A percentile compares a stretch with the other conserved stretches of the same genome.
phyloP scores from a whole-genome alignment of 92 coral and sea anemone genomes.

The Muricea muricata region DNA sequence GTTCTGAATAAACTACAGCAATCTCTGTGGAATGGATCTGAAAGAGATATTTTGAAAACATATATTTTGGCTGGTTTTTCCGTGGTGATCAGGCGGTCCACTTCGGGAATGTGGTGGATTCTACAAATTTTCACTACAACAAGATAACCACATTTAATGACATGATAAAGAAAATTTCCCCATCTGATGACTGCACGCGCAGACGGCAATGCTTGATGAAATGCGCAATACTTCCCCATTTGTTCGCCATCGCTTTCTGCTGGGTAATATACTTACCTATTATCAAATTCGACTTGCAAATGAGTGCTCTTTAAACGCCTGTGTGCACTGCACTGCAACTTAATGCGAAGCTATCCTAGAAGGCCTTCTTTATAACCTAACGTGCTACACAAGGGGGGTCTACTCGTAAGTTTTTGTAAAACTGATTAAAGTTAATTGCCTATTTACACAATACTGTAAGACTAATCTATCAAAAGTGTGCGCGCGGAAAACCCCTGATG shows the following conservation, averaged over 20 bases:
- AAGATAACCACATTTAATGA: not conserved
- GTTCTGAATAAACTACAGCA: not conserved
- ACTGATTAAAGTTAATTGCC: conserved; percentile 12
- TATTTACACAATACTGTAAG: conserved; percentile 18
- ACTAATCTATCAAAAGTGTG: not conserved
- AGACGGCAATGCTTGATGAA: too few relatives aligned
- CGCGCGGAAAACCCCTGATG: not conserved
- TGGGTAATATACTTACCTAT: too few relatives aligned
- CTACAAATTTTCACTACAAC: too few relatives aligned
- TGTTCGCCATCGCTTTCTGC: too few relatives aligned
- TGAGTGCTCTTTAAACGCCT: not conserved
- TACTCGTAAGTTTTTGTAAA: not conserved
- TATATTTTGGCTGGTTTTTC: too few relatives aligned
- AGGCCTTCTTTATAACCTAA: not conserved
- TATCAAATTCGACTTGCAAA: not conserved
- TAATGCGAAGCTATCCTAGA: not conserved
- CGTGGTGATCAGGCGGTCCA: too few relatives aligned
- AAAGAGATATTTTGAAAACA: too few relatives aligned
- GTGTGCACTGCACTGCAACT: not conserved
- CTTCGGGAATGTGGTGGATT: too few relatives aligned
- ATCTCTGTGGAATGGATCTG: not conserved
- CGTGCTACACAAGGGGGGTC: not conserved
- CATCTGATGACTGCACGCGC: not conserved
- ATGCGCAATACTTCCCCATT: too few relatives aligned
- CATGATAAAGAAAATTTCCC: not conserved